Conservation (phyloP, 2,113 vertebrate species). For the Neolamprologus sp. region DNA sequence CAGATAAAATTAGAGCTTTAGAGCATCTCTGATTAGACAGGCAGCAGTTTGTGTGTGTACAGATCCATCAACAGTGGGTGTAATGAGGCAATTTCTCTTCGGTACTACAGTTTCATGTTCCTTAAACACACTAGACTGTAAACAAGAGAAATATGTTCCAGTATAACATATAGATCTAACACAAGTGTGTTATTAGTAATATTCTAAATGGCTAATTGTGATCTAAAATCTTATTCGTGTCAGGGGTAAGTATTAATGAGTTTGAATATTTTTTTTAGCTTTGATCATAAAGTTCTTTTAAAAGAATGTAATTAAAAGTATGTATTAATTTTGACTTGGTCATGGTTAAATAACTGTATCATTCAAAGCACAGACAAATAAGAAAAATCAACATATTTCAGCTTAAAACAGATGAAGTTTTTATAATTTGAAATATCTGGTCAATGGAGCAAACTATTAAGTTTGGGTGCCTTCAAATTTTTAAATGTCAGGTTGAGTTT, state of each 20-base stretch:
- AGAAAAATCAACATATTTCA: neutral
- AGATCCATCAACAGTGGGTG: constrained; percentile 28
- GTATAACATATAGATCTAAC: neutral
- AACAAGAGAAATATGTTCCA: neutral
- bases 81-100: neutral
- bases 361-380: neutral
- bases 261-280: neutral
- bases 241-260: neutral
- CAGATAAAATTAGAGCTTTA: constrained; percentile 22
- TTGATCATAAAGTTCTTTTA: neutral
- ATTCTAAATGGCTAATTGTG: neutral
- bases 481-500: neutral
- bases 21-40: constrained; percentile 35
- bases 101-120: neutral
- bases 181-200: neutral
- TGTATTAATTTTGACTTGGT: neutral
- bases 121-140: neutral
- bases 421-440: neutral
- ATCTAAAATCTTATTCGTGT: neutral
- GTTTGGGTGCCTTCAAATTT: neutral
- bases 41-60: constrained; percentile 18
- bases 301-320: neutral
- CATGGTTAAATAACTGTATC: neutral
- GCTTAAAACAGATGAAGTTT: neutral
- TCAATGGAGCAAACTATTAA: neutral